Base-by-base conservation (phyloP, 2,797 vertebrate genomes). In the Lagorchestes hirsutus region DNA sequence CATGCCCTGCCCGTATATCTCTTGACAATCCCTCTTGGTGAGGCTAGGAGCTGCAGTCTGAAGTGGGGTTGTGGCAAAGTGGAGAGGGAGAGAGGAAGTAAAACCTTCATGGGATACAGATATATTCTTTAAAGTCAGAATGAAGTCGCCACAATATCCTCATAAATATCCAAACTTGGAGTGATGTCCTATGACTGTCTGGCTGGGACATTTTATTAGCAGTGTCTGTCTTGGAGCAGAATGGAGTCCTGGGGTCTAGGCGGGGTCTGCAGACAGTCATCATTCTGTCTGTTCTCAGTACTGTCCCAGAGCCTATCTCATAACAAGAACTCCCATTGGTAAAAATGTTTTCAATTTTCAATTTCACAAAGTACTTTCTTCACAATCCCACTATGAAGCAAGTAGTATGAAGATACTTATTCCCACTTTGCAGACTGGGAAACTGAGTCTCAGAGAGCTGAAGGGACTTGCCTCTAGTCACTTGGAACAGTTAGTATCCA, bases 111-210 rank as follows among this genome's bases (percentile, higher is more conserved):
- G 40, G 74, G 74, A 87, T 27, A 46, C 40, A 87, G 74, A 87
- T 87, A 87, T 87, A 87, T 87, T 87, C 50, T 82, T 87, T 87
- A 87, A 87, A 87, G 74, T 87, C 74, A 27, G 74, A 50, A 50
- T 87, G 74, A 87, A 87, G 74, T 87, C 74, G 74, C 74, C 74
- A 46, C 74, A 87, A 22, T 87, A 50, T 87, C 40, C 74, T 27
- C 74, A 87, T 87, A 87, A 87, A 87, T 87, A 87, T 87, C 40
- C 50, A 40, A 87, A 87, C 74, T 87, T 46, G 74, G 74, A 87
- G 40, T 87, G 74, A 87, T 46, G 40, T 87, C 74, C 40, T 87
- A 18, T 87, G 74, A 87, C 74, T 87, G 74, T 87, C 74, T 87
- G 74, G 74, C 74, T 87, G 74, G 74, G 22, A 50, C 74, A 5